Evolutionary conservation across 2,888 invertebrate genomes (phyloP).

Genomic region (Brachynemurus nebulosus): DNA sequence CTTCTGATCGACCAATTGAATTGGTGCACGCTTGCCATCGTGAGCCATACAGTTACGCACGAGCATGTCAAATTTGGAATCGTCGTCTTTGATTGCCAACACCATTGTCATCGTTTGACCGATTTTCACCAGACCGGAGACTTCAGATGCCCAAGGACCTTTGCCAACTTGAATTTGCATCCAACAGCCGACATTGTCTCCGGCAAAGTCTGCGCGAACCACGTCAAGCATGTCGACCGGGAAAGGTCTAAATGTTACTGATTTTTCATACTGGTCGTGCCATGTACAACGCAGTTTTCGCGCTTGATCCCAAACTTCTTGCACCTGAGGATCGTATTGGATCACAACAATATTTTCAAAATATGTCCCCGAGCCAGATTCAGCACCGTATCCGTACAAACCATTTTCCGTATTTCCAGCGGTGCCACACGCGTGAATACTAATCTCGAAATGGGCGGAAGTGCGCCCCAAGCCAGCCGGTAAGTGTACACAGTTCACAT

Average conservation of each 20-base stretch:
- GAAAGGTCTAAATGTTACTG: slow-evolving; percentile 87
- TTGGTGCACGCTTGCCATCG: slow-evolving; percentile 85
- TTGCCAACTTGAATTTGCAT: slow-evolving; percentile 95
- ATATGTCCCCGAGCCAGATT: slow-evolving; percentile 80
- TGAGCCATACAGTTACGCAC: slow-evolving; percentile 90
- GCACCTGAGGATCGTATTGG: slow-evolving; percentile 86
- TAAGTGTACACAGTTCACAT: slow-evolving; percentile 80
- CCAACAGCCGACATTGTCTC: slow-evolving; percentile 93
- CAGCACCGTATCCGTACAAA: slow-evolving; percentile 73
- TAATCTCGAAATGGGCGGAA: slow-evolving; percentile 80
- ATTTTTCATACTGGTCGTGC: slow-evolving; percentile 93
- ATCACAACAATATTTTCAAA: slow-evolving; percentile 90
- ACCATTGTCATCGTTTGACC: slow-evolving; percentile 97
- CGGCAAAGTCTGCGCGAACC: slow-evolving; percentile 87
- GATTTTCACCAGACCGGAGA: slow-evolving; percentile 85
- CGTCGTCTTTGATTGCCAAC: slow-evolving; percentile 86
- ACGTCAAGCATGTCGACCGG: slow-evolving; percentile 92
- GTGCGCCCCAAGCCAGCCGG: slow-evolving; percentile 78
- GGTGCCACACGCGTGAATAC: slow-evolving; percentile 83
- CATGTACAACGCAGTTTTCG: slow-evolving; percentile 84
- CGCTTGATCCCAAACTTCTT: slow-evolving; percentile 93
- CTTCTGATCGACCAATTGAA: slow-evolving; percentile 82
- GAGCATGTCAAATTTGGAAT: slow-evolving; percentile 89
- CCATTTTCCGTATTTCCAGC: slow-evolving; percentile 85
- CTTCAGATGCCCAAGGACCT: slow-evolving; percentile 92